Evolutionary conservation across 2,888 invertebrate genomes (phyloP).

Genomic region (Pseudococcus jackbeardsleyi): DNA sequence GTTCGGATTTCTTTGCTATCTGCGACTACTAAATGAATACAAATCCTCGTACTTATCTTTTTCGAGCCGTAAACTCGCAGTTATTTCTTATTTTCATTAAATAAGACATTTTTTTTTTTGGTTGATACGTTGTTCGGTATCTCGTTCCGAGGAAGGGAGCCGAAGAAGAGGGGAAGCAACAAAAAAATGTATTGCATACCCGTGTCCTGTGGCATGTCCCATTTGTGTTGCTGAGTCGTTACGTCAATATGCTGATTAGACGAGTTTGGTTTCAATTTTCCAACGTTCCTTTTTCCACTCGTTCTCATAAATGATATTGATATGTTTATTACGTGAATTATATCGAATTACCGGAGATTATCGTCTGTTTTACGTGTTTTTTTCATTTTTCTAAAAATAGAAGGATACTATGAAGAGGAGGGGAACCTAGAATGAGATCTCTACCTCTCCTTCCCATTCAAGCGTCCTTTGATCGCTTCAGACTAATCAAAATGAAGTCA

Average conservation of each 20-base stretch:
- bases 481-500: no score
- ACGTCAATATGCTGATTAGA: slow-evolving; percentile 3
- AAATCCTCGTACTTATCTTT: slow-evolving; percentile 33
- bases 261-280: background rate
- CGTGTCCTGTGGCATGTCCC: background rate
- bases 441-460: no score
- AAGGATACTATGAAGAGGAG: no score
- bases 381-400: background rate
- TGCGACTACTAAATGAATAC: slow-evolving; percentile 38
- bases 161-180: background rate
- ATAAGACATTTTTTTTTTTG: slow-evolving; percentile 35
- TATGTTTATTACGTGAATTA: background rate
- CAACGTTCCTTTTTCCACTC: background rate
- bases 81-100: slow-evolving; percentile 40
- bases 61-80: slow-evolving; percentile 37
- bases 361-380: no score
- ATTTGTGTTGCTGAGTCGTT: background rate
- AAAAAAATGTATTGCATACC: background rate
- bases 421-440: no score
- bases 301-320: background rate
- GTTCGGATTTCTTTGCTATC: slow-evolving; percentile 33
- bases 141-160: background rate
- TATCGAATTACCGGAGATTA: no score
- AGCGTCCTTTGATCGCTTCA: no score
- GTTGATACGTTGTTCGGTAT: slow-evolving; percentile 1